Evolutionary conservation across 2,888 invertebrate genomes (phyloP).

Genomic region (Lithophane ornitopus): DNA sequence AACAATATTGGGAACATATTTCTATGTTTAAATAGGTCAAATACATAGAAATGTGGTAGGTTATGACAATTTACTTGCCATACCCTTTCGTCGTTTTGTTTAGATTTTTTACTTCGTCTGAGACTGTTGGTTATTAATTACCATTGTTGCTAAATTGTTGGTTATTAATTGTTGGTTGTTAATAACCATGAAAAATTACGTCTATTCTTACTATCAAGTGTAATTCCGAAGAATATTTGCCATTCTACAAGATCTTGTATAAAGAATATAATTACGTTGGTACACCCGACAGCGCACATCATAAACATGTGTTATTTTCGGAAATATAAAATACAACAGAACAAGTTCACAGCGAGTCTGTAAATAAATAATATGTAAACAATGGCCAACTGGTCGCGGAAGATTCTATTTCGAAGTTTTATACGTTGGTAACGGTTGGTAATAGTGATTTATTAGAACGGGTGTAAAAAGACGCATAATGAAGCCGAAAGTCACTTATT

Average conservation of each 20-base stretch:
- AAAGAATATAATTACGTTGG: neutral
- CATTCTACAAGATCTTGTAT: neutral
- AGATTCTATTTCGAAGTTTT: slow-evolving; percentile 60
- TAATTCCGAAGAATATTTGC: neutral
- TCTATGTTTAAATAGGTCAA: slow-evolving; percentile 1
- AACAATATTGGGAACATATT: neutral
- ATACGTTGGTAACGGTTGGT: slow-evolving; percentile 25
- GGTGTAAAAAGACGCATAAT: no score
- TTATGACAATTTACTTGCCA: slow-evolving; percentile 5
- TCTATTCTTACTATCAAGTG: neutral
- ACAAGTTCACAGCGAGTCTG: slow-evolving; percentile 59
- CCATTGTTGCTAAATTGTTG: no score
- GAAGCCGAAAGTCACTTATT: no score
- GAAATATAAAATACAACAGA: slow-evolving; percentile 56
- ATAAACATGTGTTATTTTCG: slow-evolving; percentile 58
- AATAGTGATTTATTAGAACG: neutral
- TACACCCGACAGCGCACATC: slow-evolving; percentile 8
- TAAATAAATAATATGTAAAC: slow-evolving; percentile 63
- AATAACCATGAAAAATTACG: no score
- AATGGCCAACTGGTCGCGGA: slow-evolving; percentile 51
- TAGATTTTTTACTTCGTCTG: no score
- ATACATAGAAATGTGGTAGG: slow-evolving; percentile 52
- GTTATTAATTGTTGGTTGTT: no score
- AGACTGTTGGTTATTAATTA: no score
- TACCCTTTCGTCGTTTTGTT: neutral